A percentile compares a stretch with the other conserved stretches of the same genome.
Conservation (phyloP, 2,113 vertebrate genomes). For the Rhynchomys soricoides region DNA sequence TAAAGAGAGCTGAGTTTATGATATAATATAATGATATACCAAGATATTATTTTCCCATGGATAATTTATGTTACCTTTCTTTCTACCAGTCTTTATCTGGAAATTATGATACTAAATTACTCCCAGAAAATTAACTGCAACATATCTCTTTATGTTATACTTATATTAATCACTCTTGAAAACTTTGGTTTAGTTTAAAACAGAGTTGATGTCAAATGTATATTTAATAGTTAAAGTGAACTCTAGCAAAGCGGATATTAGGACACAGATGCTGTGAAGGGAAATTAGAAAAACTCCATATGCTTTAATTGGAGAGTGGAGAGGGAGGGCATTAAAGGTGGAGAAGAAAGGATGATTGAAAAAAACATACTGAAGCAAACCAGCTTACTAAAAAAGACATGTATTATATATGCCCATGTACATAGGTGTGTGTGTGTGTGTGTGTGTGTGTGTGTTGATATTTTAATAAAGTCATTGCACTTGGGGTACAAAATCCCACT, state of each 20-base stretch:
- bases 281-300: not conserved
- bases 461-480: not conserved
- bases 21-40: not conserved
- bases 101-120: not conserved
- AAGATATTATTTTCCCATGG: not conserved
- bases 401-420: not conserved
- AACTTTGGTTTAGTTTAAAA: not conserved
- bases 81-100: not conserved
- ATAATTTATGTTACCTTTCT: not conserved
- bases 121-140: not conserved
- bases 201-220: not conserved
- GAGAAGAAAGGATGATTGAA: not conserved
- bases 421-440: not conserved
- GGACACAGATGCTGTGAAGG: not conserved
- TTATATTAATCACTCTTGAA: not conserved
- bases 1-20: not conserved
- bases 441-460: not conserved
- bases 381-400: not conserved
- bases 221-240: not conserved
- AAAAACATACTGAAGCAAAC: not conserved
- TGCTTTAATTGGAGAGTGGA: not conserved
- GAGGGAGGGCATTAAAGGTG: not conserved
- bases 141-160: not conserved
- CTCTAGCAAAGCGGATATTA: not conserved
- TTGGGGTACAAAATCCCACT: not conserved